These are phyloP conservation scores for Crioceris asparagi DNA, from an alignment of 2,888 invertebrate species.

Conservation along the genomic window DNA sequence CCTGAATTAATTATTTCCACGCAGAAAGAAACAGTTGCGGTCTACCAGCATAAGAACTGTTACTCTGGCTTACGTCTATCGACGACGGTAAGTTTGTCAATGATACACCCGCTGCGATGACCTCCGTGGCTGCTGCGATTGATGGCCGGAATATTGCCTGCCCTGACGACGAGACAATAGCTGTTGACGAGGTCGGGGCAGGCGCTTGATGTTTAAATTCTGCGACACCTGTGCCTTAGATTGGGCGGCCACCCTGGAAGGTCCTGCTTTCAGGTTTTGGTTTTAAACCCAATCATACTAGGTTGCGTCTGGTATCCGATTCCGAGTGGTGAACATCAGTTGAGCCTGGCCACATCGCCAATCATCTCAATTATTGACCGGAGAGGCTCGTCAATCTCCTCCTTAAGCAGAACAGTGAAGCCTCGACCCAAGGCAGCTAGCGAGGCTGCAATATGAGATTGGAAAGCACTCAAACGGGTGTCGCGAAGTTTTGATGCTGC, in stretches of 20 bases:
- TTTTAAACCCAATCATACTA: slow-evolving; percentile 6
- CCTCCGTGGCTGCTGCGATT: neutral
- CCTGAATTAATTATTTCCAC: slow-evolving; percentile 2
- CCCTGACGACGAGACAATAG: too few relatives aligned
- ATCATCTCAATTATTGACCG: slow-evolving; percentile 2
- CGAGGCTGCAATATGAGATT: slow-evolving; percentile 9
- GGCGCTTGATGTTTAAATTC: slow-evolving; percentile 1
- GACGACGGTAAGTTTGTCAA: neutral
- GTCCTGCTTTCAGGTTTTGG: slow-evolving; percentile 8
- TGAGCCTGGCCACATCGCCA: slow-evolving; percentile 9
- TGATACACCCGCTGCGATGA: slow-evolving; percentile 2
- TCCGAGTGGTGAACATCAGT: slow-evolving; percentile 8
- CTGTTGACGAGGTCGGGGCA: too few relatives aligned
- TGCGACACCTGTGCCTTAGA: too few relatives aligned
- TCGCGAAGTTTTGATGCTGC: slow-evolving; percentile 6
- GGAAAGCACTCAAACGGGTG: slow-evolving; percentile 4
- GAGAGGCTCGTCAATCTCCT: slow-evolving; percentile 6
- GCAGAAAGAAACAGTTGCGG: too few relatives aligned
- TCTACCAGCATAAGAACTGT: too few relatives aligned
- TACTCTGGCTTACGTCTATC: neutral
- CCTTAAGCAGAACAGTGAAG: slow-evolving; percentile 5
- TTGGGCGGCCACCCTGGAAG: neutral
- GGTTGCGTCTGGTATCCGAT: slow-evolving; percentile 7
- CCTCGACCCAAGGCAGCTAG: slow-evolving; percentile 10
- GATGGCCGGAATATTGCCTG: too few relatives aligned